Evolutionary conservation across 2,888 invertebrate species (phyloP), one percentile per base, ranked within the genome.

Genomic region (Doris montereyensis): DNA sequence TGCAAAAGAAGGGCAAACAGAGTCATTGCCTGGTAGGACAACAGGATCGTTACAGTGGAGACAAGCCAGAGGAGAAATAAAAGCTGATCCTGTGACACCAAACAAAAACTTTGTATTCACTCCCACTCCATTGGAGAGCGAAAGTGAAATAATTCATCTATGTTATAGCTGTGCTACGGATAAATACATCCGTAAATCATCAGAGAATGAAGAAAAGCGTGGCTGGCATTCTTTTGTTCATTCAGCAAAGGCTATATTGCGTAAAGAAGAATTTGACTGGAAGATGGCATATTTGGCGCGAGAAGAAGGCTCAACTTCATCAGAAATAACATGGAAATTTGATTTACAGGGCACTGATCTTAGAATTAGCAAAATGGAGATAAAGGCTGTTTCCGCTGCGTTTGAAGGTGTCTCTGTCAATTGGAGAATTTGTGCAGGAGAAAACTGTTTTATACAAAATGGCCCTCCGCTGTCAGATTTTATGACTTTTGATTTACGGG

Each of bases 261-360:
- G 97, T 77, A 98, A 98, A 92, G 94, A 94, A 17, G 99, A 99
- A 90, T 89, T 92, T 0, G 99, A 99, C 90, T 99, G 99, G 98
- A 95, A 95, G 88, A 95, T 95, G 94, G 95, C 94, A 10, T 99
- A 99, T 91, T 92, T 99, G 81, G 95, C 96, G 0, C 93, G 98
- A 34, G 81, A 81, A 13, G 88, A 89, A 78, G 93, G 93, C 4
- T 89, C 92, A 2, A 86, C 91, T 1, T 87, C 83, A 26, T 95
- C 94, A 13, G 92, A 90, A 84, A 91, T 96, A 21, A 92, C 92
- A 30, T 96, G 96, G 96, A 94, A 94, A 87, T 94, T 96, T 89
- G 93, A 94, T 88, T 57, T 75, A 83, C 28, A 81, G 87, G 88
- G 82, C 4, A 83, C 83, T 78, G 86, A 86, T 70, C 74, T 88